Conservation (phyloP, 2,113 vertebrate genomes). For the Tichodroma muraria region DNA sequence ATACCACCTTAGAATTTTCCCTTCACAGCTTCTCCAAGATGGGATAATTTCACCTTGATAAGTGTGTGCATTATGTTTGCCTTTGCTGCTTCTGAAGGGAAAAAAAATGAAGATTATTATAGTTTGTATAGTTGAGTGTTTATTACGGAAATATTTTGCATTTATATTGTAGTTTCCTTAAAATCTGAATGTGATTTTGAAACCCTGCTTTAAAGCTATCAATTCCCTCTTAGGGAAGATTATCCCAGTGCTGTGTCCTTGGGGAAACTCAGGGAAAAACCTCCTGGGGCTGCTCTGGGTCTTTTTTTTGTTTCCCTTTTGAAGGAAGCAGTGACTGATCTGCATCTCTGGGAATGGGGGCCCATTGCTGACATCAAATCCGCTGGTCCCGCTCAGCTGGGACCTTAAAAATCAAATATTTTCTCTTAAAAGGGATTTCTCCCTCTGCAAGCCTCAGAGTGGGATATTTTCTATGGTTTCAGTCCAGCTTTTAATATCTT, state of each 20-base stretch:
- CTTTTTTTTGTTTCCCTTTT: not conserved
- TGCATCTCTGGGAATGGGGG: not conserved
- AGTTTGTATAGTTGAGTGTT: constrained; percentile 1
- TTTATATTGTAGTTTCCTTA: not conserved
- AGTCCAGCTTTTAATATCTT: not conserved
- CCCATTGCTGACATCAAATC: not conserved
- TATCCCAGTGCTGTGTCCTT: not conserved
- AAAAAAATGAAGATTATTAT: constrained; percentile 6
- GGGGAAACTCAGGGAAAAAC: not conserved
- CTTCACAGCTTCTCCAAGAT: not conserved
- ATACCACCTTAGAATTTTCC: constrained; percentile 17
- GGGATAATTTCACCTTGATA: constrained; percentile 46
- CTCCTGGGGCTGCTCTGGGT: not conserved
- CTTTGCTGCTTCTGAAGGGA: not conserved
- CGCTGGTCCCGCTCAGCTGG: not conserved
- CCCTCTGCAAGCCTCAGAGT: not conserved
- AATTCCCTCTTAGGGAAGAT: not conserved
- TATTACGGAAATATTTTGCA: constrained; percentile 38
- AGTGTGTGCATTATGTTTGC: not conserved
- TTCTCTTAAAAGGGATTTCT: not conserved
- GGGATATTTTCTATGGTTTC: not conserved
- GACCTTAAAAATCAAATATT: not conserved
- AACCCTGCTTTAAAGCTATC: not conserved
- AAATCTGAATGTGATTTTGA: not conserved
- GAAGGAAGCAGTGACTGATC: not conserved